A percentile compares a stretch with the other conserved stretches of the same genome.
phyloP scores from a whole-genome alignment of 2,797 vertebrate genomes.

The Percopsis omiscomaycus region DNA sequence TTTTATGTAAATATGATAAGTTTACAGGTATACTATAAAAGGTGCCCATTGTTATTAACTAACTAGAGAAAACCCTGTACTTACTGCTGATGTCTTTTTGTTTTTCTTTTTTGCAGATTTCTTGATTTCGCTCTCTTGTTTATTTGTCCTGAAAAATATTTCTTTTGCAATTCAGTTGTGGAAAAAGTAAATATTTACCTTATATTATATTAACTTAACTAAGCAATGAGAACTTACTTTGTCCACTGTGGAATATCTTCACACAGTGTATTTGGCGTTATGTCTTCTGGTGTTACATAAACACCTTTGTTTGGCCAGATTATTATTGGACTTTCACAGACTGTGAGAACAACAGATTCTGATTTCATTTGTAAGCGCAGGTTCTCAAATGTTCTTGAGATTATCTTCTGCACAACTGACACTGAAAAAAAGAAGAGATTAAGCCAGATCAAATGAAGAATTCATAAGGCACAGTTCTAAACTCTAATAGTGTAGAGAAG shows the following conservation, averaged over 20 bases:
- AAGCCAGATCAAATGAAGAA: neutral
- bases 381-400: conserved; percentile 80
- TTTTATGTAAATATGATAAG: neutral
- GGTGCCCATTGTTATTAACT: neutral
- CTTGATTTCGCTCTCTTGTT: conserved; percentile 60
- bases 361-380: conserved; percentile 83
- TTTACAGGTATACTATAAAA: neutral
- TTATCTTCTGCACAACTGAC: conserved; percentile 68
- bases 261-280: conserved; percentile 78
- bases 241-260: conserved; percentile 80
- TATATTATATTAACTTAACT: neutral
- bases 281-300: conserved; percentile 70
- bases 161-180: conserved; percentile 5
- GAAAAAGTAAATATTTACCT: neutral
- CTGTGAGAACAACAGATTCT: conserved; percentile 81
- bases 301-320: conserved; percentile 87
- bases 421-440: conserved; percentile 68
- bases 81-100: conserved; percentile 64
- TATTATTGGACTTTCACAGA: conserved; percentile 83
- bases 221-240: conserved; percentile 76
- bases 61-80: conserved; percentile 23
- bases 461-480: neutral
- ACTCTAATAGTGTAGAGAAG: too few species aligned
- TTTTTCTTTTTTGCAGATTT: conserved; percentile 74
- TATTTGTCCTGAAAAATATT: conserved; percentile 61